These are phyloP conservation scores for Sinella curviseta DNA, from an alignment of 1,140 invertebrate species.

Conservation along the genomic window DNA sequence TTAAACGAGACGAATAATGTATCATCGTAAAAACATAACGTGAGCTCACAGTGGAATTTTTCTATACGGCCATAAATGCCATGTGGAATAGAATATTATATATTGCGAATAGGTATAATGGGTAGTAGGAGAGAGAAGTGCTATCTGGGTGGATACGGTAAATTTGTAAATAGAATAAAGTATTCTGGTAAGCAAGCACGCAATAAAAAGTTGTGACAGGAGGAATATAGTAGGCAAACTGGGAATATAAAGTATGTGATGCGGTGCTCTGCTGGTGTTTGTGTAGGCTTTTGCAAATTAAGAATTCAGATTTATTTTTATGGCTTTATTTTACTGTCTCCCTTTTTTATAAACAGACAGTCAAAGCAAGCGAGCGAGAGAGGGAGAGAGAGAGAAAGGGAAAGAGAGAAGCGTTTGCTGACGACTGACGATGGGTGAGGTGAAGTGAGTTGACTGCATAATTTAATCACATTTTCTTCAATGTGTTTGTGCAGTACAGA, in stretches of 20 bases:
- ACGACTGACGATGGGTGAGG: conserved; percentile 4
- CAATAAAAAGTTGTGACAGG: background rate
- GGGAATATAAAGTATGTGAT: background rate
- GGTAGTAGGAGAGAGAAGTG: background rate
- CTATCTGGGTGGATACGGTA: background rate
- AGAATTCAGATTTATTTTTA: conserved; percentile 25
- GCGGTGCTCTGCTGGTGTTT: background rate
- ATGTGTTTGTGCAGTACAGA: background rate
- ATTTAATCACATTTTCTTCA: conserved; percentile 2
- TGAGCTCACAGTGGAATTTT: background rate
- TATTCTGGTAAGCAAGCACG: background rate
- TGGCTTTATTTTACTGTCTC: conserved; percentile 26
- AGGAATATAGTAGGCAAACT: background rate
- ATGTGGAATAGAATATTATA: background rate
- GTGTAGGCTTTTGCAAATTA: conserved; percentile 23
- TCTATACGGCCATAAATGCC: background rate
- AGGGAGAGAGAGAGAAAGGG: no score
- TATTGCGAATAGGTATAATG: no score
- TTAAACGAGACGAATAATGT: background rate
- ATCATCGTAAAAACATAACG: background rate
- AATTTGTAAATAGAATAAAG: background rate
- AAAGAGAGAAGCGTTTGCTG: background rate
- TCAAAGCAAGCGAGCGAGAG: no score
- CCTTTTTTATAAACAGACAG: background rate
- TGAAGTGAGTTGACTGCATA: conserved; percentile 17